Evolutionary conservation across 2,797 vertebrate genomes (phyloP).

Genomic region (Distichodus sexfasciatus): DNA sequence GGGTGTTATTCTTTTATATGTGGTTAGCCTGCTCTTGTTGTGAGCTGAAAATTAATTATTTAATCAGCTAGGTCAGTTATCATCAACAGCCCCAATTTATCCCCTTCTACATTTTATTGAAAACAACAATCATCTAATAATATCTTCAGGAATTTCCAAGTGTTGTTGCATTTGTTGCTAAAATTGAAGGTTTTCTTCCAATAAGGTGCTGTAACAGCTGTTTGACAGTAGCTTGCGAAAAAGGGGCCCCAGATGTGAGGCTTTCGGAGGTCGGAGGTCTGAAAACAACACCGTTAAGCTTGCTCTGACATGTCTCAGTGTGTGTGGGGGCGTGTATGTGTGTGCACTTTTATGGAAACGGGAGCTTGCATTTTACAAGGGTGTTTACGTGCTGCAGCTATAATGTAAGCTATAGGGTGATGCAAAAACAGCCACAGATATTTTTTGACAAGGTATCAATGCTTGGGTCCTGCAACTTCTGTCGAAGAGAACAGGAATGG

Average conservation of each 20-base stretch:
- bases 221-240: too few relatives aligned
- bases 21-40: too few relatives aligned
- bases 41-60: too few relatives aligned
- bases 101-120: too few relatives aligned
- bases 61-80: too few relatives aligned
- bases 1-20: too few relatives aligned
- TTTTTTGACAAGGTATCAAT: neutral
- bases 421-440: too few relatives aligned
- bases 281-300: slow-evolving; percentile 38
- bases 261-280: slow-evolving; percentile 59
- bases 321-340: slow-evolving; percentile 33
- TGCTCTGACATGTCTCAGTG: slow-evolving; percentile 45
- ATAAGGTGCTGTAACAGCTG: neutral
- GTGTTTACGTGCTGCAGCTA: slow-evolving; percentile 5
- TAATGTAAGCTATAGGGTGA: neutral
- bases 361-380: slow-evolving; percentile 6
- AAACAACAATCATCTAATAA: too few relatives aligned
- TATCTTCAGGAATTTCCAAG: too few relatives aligned
- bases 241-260: slow-evolving; percentile 40
- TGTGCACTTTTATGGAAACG: slow-evolving; percentile 41
- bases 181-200: too few relatives aligned
- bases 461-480: neutral
- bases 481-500: neutral
- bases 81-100: too few relatives aligned
- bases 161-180: too few relatives aligned